These are phyloP conservation scores for Syrmaticus mikado DNA, from an alignment of 2,113 vertebrate genomes.

Conservation along the genomic window DNA sequence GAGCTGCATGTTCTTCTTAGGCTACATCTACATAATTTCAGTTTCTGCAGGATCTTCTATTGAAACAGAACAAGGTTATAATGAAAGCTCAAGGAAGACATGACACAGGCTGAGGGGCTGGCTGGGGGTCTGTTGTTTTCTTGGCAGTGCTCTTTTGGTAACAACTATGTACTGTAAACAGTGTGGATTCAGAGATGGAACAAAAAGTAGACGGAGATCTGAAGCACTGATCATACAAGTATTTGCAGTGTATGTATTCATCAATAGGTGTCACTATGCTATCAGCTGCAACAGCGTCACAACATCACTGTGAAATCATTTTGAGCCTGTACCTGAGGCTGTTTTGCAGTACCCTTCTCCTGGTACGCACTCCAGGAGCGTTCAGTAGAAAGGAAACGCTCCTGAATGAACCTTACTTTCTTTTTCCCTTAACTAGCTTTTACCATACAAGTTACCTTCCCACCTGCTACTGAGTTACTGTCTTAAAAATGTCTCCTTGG, in stretches of 20 bases:
- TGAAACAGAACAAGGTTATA: neutral
- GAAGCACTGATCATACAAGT: neutral
- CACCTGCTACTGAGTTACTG: neutral
- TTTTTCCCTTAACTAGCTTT: neutral
- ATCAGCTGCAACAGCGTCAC: neutral
- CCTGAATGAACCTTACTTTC: neutral
- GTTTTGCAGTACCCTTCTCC: neutral
- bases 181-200: neutral
- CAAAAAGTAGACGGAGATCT: accelerated
- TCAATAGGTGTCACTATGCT: conserved; percentile 24
- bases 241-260: neutral
- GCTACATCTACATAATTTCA: neutral
- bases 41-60: neutral
- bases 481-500: neutral
- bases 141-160: accelerated
- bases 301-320: accelerated
- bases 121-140: neutral
- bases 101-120: neutral
- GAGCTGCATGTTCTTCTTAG: neutral
- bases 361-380: neutral
- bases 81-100: neutral
- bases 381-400: neutral
- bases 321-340: accelerated
- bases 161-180: accelerated
- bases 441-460: neutral